Conservation (phyloP, 2,113 vertebrate genomes). For the Crotalus tigris region DNA sequence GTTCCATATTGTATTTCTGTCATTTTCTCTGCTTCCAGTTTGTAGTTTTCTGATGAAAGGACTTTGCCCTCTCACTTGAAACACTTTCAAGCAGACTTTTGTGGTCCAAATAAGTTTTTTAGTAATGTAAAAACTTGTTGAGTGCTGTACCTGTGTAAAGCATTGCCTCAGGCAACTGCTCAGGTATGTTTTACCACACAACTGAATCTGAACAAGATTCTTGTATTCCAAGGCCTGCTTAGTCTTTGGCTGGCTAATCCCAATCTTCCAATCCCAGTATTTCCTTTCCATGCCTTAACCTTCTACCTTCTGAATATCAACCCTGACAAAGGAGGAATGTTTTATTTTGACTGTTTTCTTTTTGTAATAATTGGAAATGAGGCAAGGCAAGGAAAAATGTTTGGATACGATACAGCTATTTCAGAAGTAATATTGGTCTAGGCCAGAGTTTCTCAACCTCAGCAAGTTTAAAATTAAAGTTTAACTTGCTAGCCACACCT, state of each 20-base stretch:
- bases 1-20: background rate
- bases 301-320: background rate
- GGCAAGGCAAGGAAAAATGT: background rate
- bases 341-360: background rate
- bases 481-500: background rate
- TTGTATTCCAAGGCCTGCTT: background rate
- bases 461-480: background rate
- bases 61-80: background rate
- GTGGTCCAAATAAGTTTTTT: background rate
- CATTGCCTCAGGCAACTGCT: background rate
- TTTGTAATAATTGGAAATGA: background rate
- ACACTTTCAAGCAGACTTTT: background rate
- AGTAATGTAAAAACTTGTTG: background rate
- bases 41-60: background rate
- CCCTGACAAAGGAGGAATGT: background rate
- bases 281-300: background rate
- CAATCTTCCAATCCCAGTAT: background rate
- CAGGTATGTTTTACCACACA: background rate
- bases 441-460: background rate
- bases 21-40: background rate
- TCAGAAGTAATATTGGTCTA: background rate
- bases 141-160: background rate
- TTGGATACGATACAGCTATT: background rate
- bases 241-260: background rate
- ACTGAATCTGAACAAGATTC: background rate